Evolutionary conservation across 1,140 invertebrate genomes (phyloP).

Genomic region (Tetragnatha versicolor): DNA sequence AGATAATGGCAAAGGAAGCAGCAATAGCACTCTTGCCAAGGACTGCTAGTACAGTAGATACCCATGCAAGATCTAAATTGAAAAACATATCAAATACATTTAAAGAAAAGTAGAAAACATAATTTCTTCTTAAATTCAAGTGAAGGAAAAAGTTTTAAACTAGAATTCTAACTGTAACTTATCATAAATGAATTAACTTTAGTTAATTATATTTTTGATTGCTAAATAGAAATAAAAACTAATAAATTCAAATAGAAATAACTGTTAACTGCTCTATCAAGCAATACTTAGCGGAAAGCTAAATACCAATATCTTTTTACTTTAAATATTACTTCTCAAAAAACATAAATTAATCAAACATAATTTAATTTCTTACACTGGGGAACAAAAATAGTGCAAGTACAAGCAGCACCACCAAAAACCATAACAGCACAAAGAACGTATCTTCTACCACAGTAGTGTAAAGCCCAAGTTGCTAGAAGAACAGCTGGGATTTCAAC

Average conservation of each 20-base stretch:
- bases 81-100: not conserved
- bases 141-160: too few relatives aligned
- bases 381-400: conserved; percentile 64
- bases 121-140: too few relatives aligned
- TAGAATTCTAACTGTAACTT: too few relatives aligned
- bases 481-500: conserved; percentile 74
- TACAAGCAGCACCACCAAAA: conserved; percentile 69
- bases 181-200: too few relatives aligned
- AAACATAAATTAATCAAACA: too few relatives aligned
- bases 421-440: conserved; percentile 68
- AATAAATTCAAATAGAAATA: too few relatives aligned
- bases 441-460: conserved; percentile 70
- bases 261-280: too few relatives aligned
- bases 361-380: conserved; percentile 59
- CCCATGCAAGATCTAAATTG: conserved; percentile 65
- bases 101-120: too few relatives aligned
- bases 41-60: conserved; percentile 71
- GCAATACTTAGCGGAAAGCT: too few relatives aligned
- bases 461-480: conserved; percentile 66
- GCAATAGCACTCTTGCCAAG: conserved; percentile 77
- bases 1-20: conserved; percentile 63
- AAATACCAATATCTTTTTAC: too few relatives aligned
- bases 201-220: too few relatives aligned
- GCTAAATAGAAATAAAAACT: too few relatives aligned
- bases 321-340: not conserved